These are phyloP conservation scores for Chamaea fasciata DNA, from an alignment of 2,113 vertebrate species.

Conservation along the genomic window DNA sequence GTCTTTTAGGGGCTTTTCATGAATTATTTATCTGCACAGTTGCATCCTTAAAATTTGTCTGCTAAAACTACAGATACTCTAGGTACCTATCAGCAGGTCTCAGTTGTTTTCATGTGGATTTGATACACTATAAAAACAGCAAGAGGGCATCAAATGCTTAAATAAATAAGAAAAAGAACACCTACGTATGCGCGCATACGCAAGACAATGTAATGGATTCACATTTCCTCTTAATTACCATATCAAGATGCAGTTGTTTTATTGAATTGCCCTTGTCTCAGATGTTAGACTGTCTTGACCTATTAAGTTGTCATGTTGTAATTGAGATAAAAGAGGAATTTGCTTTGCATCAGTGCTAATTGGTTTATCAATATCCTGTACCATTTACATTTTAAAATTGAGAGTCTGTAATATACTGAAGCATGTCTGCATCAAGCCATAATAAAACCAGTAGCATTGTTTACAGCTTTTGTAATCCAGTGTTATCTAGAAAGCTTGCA, in stretches of 20 bases:
- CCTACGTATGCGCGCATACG: neutral
- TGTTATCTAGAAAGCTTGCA: slow-evolving; percentile 18
- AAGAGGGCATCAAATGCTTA: slow-evolving; percentile 52
- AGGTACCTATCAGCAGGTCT: neutral
- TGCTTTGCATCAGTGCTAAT: slow-evolving; percentile 85
- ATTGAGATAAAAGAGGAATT: slow-evolving; percentile 89
- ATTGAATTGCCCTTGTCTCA: slow-evolving; percentile 84
- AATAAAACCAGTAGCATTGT: slow-evolving; percentile 60
- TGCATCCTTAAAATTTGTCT: neutral
- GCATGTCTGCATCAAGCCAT: slow-evolving; percentile 61
- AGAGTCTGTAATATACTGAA: slow-evolving; percentile 70
- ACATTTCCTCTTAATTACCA: slow-evolving; percentile 83
- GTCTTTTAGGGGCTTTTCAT: neutral
- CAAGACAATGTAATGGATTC: slow-evolving; percentile 72
- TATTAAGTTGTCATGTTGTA: slow-evolving; percentile 86
- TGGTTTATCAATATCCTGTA: slow-evolving; percentile 85
- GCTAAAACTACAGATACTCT: neutral
- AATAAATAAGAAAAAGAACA: slow-evolving; percentile 25
- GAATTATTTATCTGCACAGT: slow-evolving; percentile 4
- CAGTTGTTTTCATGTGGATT: neutral
- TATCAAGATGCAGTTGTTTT: slow-evolving; percentile 82
- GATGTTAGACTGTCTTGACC: slow-evolving; percentile 84
- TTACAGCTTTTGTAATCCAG: slow-evolving; percentile 32
- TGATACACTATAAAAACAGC: slow-evolving; percentile 43
- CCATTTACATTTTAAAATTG: slow-evolving; percentile 84